Percentiles rank a stretch among this genome's conserved stretches.
Evolutionary conservation across 1,140 invertebrate genomes (phyloP).

Genomic region (Drosophila parvula): DNA sequence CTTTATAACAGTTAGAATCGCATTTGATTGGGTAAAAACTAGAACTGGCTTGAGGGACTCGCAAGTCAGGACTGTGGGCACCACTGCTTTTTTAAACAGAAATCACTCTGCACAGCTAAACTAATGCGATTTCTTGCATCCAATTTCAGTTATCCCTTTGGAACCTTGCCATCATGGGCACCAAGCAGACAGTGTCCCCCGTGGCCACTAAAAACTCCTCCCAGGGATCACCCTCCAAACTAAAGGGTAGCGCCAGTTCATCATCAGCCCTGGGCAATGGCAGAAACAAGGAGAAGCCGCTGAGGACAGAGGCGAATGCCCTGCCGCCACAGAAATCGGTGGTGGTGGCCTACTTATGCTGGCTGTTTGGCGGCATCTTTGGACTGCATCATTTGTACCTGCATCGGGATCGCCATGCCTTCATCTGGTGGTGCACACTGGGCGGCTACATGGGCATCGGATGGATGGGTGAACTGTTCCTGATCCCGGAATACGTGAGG

Average conservation of each 20-base stretch:
- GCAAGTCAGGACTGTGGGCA: too few species aligned
- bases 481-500: conserved; percentile 93
- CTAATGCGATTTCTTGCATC: background rate
- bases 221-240: conserved; percentile 1
- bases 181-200: conserved; percentile 48
- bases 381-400: conserved; percentile 97
- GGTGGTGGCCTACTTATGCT: conserved; percentile 91
- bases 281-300: conserved; percentile 3
- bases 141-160: conserved; percentile 12
- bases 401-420: conserved; percentile 93
- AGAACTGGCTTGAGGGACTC: too few species aligned
- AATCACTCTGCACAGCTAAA: background rate
- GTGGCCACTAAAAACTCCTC: background rate
- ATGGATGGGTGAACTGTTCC: conserved; percentile 93
- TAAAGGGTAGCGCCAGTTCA: conserved; percentile 1
- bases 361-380: conserved; percentile 94
- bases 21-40: too few species aligned
- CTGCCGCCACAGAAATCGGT: conserved; percentile 87
- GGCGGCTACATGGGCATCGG: conserved; percentile 94
- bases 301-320: conserved; percentile 38
- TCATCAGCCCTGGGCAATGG: background rate
- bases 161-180: conserved; percentile 46
- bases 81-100: background rate
- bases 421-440: conserved; percentile 93
- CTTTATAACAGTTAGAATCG: too few species aligned